Evolutionary conservation across 1,140 invertebrate species (phyloP).

Genomic region (Chrysomallon squamiferum): DNA sequence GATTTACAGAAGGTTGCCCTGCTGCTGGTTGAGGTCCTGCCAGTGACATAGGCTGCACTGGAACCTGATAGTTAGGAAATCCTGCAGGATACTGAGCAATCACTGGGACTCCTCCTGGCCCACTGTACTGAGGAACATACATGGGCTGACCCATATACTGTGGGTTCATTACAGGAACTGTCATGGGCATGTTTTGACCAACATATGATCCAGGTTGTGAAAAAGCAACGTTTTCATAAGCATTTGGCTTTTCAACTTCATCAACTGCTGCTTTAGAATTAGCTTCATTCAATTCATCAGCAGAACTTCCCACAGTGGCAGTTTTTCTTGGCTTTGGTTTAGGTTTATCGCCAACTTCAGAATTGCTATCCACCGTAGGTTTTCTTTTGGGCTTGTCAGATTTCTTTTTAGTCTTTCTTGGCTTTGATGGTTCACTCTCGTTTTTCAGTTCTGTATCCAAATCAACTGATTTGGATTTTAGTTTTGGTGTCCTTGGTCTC

Average conservation of each 20-base stretch:
- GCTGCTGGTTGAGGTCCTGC: no score
- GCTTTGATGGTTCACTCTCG: slow-evolving; percentile 2
- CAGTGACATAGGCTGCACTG: no score
- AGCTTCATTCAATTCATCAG: neutral
- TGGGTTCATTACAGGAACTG: neutral
- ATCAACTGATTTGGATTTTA: slow-evolving; percentile 9
- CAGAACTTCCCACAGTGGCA: neutral
- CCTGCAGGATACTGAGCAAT: neutral
- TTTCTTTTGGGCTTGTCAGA: slow-evolving; percentile 11
- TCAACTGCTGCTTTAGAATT: no score
- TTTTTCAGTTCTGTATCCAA: neutral
- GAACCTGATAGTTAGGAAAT: neutral
- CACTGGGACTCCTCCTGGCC: neutral
- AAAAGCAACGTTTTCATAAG: neutral
- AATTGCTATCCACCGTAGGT: slow-evolving; percentile 1
- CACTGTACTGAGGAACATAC: neutral
- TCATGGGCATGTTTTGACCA: neutral
- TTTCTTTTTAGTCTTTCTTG: slow-evolving; percentile 17
- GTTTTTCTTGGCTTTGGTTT: slow-evolving; percentile 42
- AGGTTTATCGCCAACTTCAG: slow-evolving; percentile 22
- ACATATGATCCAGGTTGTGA: neutral
- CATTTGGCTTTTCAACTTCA: no score
- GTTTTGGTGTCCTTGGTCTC: neutral
- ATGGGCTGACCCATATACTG: neutral
- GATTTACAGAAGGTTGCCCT: neutral